Conservation (phyloP, 2,888 invertebrate species). For the Eremobia ochroleuca region DNA sequence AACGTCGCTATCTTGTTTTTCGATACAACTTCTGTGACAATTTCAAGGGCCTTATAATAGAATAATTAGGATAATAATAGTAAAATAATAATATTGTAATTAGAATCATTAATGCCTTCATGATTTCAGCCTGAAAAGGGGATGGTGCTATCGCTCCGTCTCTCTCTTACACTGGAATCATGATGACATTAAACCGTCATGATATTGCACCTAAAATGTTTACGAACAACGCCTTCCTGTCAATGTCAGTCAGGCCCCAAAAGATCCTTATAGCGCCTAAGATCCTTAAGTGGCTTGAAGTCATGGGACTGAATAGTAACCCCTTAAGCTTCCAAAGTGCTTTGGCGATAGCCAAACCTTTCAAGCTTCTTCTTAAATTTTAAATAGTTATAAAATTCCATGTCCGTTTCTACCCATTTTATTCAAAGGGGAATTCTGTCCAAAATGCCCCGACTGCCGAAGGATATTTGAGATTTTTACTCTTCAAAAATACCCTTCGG, state of each 20-base stretch:
- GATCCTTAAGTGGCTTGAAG: neutral
- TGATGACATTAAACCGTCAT: too few species aligned
- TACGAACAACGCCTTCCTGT: neutral
- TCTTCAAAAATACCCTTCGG: constrained; percentile 8
- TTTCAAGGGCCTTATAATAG: too few species aligned
- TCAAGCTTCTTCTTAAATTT: constrained; percentile 3
- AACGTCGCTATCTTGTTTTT: neutral
- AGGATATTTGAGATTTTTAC: constrained; percentile 19
- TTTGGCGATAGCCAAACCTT: too few species aligned
- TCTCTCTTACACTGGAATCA: too few species aligned
- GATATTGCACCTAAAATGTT: neutral
- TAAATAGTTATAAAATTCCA: neutral
- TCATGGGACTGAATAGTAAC: neutral
- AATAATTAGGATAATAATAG: too few species aligned
- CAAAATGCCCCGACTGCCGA: neutral
- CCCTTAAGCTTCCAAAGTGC: too few species aligned
- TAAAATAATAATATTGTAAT: too few species aligned
- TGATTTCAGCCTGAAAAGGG: too few species aligned
- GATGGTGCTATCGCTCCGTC: too few species aligned
- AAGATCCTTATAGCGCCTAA: neutral
- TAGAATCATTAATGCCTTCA: too few species aligned
- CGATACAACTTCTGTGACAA: too few species aligned
- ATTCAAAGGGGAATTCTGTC: neutral
- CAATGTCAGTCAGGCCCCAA: neutral
- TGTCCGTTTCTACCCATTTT: constrained; percentile 1